These are phyloP conservation scores for Sisor rabdophorus DNA, from an alignment of 2,113 vertebrate species.

Conservation along the genomic window DNA sequence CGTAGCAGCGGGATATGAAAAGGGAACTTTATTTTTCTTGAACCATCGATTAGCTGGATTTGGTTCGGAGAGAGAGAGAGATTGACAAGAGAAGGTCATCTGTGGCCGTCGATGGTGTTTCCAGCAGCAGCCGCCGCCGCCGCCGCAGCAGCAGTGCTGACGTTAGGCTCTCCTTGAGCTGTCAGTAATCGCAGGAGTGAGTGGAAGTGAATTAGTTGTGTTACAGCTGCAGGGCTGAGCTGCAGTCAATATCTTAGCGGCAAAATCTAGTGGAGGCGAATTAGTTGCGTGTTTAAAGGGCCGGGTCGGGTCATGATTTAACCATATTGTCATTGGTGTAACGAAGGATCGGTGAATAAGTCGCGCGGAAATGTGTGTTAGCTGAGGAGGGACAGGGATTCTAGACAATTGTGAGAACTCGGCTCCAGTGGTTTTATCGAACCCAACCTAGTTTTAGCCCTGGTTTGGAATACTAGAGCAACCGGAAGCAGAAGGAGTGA, in stretches of 20 bases:
- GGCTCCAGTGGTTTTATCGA: no score
- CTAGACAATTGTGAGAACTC: no score
- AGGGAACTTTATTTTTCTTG: background rate
- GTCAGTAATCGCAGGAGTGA: background rate
- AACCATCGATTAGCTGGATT: constrained; percentile 18
- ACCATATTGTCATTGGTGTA: background rate
- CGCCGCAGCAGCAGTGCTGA: constrained; percentile 7
- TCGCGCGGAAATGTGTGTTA: no score
- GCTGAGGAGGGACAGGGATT: no score
- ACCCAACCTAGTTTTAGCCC: no score
- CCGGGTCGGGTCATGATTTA: background rate
- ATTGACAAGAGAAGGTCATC: constrained; percentile 17
- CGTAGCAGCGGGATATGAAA: constrained; percentile 1
- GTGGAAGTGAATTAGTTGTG: constrained; percentile 12
- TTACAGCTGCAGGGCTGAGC: background rate
- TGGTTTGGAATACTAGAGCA: no score
- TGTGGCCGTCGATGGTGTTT: background rate
- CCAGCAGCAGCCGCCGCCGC: background rate
- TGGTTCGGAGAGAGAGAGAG: background rate
- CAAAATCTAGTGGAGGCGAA: constrained; percentile 36
- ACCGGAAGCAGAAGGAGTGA: no score
- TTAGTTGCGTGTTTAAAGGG: background rate
- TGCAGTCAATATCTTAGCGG: background rate
- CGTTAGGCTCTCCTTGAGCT: constrained; percentile 31
- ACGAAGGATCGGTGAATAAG: background rate